A percentile compares a stretch with the other conserved stretches of the same genome.
Evolutionary conservation across 2,113 vertebrate genomes (phyloP).

Genomic region (Syrmaticus mikado): DNA sequence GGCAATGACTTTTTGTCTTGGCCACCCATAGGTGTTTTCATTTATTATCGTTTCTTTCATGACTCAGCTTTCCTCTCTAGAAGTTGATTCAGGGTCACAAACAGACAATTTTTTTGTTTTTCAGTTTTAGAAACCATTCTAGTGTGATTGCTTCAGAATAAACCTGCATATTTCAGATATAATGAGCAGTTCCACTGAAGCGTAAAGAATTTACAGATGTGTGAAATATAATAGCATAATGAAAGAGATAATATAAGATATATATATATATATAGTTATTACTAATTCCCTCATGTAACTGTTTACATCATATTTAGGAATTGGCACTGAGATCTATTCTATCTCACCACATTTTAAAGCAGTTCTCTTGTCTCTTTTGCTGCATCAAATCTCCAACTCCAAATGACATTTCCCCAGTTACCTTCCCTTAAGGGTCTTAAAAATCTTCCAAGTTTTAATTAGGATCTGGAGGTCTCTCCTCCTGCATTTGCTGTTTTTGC

Average conservation of each 20-base stretch:
- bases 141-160: constrained; percentile 10
- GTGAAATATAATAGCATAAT: not conserved
- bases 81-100: not conserved
- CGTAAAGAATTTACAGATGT: constrained; percentile 6
- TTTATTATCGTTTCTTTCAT: not conserved
- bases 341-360: not conserved
- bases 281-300: constrained; percentile 19
- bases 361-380: not conserved
- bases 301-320: not conserved
- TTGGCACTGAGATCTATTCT: not conserved
- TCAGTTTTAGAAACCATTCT: not conserved
- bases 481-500: not conserved
- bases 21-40: not conserved
- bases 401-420: not conserved
- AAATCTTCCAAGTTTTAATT: constrained; percentile 33
- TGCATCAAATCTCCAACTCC: constrained; percentile 15
- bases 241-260: not conserved
- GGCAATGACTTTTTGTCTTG: not conserved
- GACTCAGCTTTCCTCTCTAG: not conserved
- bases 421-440: constrained; percentile 8
- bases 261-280: not conserved
- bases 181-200: constrained; percentile 16
- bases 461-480: not conserved
- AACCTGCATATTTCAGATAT: not conserved
- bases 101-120: not conserved